Evolutionary conservation across 2,797 vertebrate genomes (phyloP).

Genomic region (Myotis planiceps): DNA sequence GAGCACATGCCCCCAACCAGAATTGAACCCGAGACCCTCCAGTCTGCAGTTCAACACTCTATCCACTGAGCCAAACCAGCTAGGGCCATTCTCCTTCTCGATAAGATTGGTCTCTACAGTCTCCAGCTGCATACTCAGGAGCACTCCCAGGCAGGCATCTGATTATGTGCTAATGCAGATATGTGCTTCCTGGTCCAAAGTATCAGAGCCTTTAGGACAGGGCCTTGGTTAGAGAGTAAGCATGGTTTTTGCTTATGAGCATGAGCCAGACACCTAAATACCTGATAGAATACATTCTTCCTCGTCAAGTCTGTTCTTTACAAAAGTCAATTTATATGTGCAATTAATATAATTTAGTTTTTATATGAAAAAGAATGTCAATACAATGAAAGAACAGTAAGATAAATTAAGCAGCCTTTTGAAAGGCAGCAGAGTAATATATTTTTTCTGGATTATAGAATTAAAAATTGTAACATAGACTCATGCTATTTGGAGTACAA

Average conservation of each 20-base stretch:
- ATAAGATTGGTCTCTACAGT: not conserved
- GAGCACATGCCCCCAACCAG: no score
- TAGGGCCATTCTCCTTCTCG: not conserved
- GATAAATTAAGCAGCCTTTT: slow-evolving; percentile 19
- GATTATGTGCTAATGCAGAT: not conserved
- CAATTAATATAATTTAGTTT: not conserved
- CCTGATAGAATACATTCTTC: not conserved
- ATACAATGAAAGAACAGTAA: not conserved
- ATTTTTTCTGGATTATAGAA: not conserved
- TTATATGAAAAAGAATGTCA: not conserved
- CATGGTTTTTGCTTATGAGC: not conserved
- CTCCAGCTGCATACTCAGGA: not conserved
- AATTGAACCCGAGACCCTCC: no score
- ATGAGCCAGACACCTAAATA: not conserved
- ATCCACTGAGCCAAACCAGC: no score
- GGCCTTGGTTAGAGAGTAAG: no score
- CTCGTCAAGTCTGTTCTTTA: not conserved
- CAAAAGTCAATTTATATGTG: not conserved
- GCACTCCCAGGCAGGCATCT: not conserved
- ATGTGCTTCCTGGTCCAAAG: not conserved
- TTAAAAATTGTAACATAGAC: not conserved
- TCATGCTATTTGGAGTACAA: not conserved
- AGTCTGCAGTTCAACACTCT: no score
- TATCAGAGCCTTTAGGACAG: not conserved
- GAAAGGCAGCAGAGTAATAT: not conserved